Conservation (phyloP, 2,797 vertebrate species). For the Sylvia borin region DNA sequence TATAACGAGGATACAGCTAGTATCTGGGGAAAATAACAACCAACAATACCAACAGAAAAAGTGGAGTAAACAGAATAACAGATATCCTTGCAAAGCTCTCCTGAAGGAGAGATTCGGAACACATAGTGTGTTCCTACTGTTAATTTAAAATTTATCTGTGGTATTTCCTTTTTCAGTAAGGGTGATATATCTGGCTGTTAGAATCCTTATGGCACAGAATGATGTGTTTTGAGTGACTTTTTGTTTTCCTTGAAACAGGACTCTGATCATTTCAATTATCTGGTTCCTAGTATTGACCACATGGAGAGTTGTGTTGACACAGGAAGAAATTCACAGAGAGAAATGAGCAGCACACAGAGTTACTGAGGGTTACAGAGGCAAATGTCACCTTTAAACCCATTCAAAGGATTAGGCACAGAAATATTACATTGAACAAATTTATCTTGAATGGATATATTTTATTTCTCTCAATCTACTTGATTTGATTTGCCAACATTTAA, state of each 20-base stretch:
- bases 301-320: background rate
- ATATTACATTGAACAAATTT: background rate
- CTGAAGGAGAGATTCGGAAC: background rate
- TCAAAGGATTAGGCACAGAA: background rate
- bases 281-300: background rate
- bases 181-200: background rate
- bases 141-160: background rate
- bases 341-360: background rate
- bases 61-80: background rate
- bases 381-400: background rate
- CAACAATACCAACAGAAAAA: background rate
- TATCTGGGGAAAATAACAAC: background rate
- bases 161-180: background rate
- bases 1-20: background rate
- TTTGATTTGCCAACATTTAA: background rate
- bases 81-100: background rate
- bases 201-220: background rate
- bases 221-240: background rate
- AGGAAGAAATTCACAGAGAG: background rate
- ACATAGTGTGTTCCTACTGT: background rate
- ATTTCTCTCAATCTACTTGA: background rate
- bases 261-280: background rate
- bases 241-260: background rate
- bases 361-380: background rate
- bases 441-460: background rate